A percentile compares a stretch with the other conserved stretches of the same genome.
Evolutionary conservation across 2,888 invertebrate species (phyloP).

Genomic region (Plagodis pulveraria): DNA sequence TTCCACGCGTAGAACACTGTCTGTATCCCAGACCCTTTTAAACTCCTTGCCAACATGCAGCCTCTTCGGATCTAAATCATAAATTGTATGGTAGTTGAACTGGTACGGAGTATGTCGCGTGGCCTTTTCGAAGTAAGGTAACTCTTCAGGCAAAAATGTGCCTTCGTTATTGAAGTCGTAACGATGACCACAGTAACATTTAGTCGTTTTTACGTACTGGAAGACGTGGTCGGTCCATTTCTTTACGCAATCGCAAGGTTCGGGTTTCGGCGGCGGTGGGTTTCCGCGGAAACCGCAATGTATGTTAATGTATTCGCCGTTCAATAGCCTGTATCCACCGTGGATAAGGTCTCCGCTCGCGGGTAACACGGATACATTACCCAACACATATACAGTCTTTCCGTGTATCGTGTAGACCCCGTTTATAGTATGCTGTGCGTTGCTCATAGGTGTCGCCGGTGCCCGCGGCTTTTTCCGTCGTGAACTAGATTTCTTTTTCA

Average conservation of each 20-base stretch:
- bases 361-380: conserved; percentile 58
- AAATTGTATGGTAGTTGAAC: conserved; percentile 72
- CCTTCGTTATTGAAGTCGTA: conserved; percentile 70
- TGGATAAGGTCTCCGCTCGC: conserved; percentile 67
- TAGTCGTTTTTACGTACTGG: conserved; percentile 58
- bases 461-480: conserved; percentile 52
- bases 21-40: conserved; percentile 69
- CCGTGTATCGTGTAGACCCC: conserved; percentile 62
- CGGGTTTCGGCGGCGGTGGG: conserved; percentile 50
- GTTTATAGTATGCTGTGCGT: conserved; percentile 63
- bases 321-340: conserved; percentile 58
- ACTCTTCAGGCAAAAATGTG: conserved; percentile 58
- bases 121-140: conserved; percentile 67
- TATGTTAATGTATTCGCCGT: conserved; percentile 57
- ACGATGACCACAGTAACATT: conserved; percentile 69
- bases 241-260: conserved; percentile 66
- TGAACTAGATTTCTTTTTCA: conserved; percentile 33
- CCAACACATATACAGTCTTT: conserved; percentile 59
- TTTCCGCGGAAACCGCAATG: conserved; percentile 62
- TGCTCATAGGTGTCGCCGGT: conserved; percentile 60
- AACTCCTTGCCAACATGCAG: conserved; percentile 64
- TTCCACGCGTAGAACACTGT: conserved; percentile 61
- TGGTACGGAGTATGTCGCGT: conserved; percentile 49
- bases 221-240: conserved; percentile 62
- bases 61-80: conserved; percentile 59